These are phyloP conservation scores for Timema cristinae DNA, from an alignment of 2,888 invertebrate genomes.

Conservation along the genomic window DNA sequence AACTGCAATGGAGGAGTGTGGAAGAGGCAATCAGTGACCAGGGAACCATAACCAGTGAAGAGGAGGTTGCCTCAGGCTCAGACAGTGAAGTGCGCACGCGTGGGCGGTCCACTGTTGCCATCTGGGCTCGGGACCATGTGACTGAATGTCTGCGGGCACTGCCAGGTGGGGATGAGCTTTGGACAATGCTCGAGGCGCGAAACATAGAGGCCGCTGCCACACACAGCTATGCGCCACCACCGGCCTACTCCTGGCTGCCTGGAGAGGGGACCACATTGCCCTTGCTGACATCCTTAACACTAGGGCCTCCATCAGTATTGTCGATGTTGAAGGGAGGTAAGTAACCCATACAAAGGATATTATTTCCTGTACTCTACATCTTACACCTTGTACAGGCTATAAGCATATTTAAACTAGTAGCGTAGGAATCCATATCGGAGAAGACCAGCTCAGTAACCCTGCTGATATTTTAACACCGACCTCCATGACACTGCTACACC, in stretches of 20 bases:
- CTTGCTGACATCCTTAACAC: slow-evolving; percentile 52
- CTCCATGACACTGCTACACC: too few species aligned
- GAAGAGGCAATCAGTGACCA: slow-evolving; percentile 9
- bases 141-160: slow-evolving; percentile 23
- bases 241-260: slow-evolving; percentile 57
- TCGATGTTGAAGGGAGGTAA: slow-evolving; percentile 67
- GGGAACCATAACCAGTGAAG: slow-evolving; percentile 20
- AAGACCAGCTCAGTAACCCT: too few species aligned
- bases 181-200: slow-evolving; percentile 20
- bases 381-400: too few species aligned
- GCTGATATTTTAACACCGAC: too few species aligned
- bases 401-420: too few species aligned
- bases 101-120: slow-evolving; percentile 14
- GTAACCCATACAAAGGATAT: slow-evolving; percentile 19
- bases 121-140: slow-evolving; percentile 28
- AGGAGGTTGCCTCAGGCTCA: slow-evolving; percentile 20
- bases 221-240: slow-evolving; percentile 47
- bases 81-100: slow-evolving; percentile 15
- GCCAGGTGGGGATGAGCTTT: slow-evolving; percentile 29
- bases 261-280: slow-evolving; percentile 56
- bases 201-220: slow-evolving; percentile 19
- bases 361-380: too few species aligned
- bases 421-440: too few species aligned
- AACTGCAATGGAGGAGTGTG: slow-evolving; percentile 14
- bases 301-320: slow-evolving; percentile 59